Evolutionary conservation across 1,140 invertebrate genomes (phyloP), one percentile per base, ranked within the genome.

Genomic region (Probaryconus sp.): DNA sequence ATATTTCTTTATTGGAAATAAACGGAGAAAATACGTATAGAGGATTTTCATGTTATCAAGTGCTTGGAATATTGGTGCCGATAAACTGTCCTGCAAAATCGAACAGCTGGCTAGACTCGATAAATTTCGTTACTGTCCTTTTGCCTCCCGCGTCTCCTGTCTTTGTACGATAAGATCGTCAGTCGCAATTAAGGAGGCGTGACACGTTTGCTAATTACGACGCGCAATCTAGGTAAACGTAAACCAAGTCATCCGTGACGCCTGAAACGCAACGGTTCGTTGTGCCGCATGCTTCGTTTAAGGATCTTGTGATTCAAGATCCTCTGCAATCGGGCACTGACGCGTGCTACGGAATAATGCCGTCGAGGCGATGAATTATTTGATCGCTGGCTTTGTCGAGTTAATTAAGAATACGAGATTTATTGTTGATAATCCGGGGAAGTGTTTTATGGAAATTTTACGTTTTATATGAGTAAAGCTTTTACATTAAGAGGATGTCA

Each of bases 141-240:
- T 5, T 16, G 24, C 6, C 24, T 35, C 60, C 38, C n/a, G 7
- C 43, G 26, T 13, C 14, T 31, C 20, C 43, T 26, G 37, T 38
- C 61, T 64, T 68, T 43, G 64, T 28, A 21, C 56, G 56, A 70
- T 76, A 76, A 70, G 55, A 76, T 76, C 73, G 73, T 76, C 73
- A 71, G 67, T 68, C 30, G 67, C 50, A 71, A 76, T 71, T 76
- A 67, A 45, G 63, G 17, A 76, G 73, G 67, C 73, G 56, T 68
- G 63, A 76, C 73, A 71, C 67, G 73, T 71, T 68, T 47, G 56
- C 73, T 76, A 76, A 76, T 76, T 76, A 68, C 73, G 63, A 45
- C 40, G 38, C 43, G 42, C 63, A 64, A 76, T 76, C 63, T 61
- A 53, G 40, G 65, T 43, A 60, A 76, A 67, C 61, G 73, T 48